phyloP scores from a whole-genome alignment of 2,113 vertebrate genomes.

The Thalassarche chlororhynchos region DNA sequence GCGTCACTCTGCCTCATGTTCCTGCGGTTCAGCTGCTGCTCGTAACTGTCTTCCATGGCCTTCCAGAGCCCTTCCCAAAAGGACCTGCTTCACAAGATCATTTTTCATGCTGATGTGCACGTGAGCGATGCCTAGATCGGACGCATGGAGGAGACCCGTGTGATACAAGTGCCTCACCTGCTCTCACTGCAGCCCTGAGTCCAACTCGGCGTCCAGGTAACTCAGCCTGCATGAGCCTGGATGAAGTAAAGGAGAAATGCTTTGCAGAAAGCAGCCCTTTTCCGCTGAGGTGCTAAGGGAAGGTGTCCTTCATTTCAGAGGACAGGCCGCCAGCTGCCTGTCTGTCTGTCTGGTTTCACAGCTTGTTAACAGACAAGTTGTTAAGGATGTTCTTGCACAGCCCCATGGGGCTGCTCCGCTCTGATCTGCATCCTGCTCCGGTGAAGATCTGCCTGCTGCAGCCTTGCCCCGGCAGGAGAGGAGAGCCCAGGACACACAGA shows the following conservation, averaged over 20 bases:
- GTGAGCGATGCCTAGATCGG: accelerated
- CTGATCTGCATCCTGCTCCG: not conserved
- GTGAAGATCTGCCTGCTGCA: not conserved
- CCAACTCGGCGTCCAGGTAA: accelerated
- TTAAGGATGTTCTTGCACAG: not conserved
- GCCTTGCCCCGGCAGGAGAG: not conserved
- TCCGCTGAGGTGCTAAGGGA: not conserved
- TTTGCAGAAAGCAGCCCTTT: not conserved
- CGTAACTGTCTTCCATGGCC: accelerated
- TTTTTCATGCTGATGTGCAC: not conserved
- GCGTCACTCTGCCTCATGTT: not conserved
- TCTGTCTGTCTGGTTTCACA: not conserved
- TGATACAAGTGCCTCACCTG: not conserved
- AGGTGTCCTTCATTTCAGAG: not conserved
- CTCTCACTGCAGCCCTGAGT: not conserved
- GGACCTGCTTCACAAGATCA: not conserved
- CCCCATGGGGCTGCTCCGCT: not conserved
- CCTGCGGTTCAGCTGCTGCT: not conserved
- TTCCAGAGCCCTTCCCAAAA: not conserved
- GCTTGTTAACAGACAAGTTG: not conserved
- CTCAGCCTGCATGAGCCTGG: not conserved
- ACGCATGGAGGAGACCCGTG: accelerated
- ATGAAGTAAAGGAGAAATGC: not conserved
- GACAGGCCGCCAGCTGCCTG: not conserved
- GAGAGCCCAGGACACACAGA: not conserved